phyloP scores from a whole-genome alignment of 2,888 invertebrate genomes.

The Glyphotaelius pellucidus region DNA sequence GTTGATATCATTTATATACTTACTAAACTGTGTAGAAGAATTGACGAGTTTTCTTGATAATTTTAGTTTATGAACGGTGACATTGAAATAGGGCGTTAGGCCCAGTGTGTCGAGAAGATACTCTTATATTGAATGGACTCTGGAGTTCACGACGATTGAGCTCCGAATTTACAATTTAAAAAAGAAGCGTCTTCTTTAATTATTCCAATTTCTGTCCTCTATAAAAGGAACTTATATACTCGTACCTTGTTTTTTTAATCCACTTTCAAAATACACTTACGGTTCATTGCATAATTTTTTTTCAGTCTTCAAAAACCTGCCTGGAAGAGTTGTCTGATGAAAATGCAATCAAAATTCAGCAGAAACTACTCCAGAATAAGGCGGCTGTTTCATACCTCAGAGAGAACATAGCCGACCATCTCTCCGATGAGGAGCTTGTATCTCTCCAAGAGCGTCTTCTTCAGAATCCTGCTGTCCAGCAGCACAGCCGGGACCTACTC shows the following conservation, averaged over 20 bases:
- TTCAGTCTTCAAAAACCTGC: constrained; percentile 18
- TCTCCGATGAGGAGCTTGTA: background rate
- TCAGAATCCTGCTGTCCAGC: background rate
- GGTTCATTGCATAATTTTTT: background rate
- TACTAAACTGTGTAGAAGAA: too few species aligned
- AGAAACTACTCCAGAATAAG: constrained; percentile 3
- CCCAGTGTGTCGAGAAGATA: too few species aligned
- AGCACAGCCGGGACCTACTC: background rate
- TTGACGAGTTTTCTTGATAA: too few species aligned
- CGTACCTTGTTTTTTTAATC: background rate
- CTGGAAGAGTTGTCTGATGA: constrained; percentile 29
- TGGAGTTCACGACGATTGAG: too few species aligned
- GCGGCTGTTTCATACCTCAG: background rate
- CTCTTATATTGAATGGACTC: too few species aligned
- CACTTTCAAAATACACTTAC: background rate
- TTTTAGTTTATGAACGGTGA: too few species aligned
- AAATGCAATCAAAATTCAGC: background rate
- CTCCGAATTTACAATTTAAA: too few species aligned
- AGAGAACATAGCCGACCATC: background rate
- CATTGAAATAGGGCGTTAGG: too few species aligned
- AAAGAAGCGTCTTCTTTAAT: background rate
- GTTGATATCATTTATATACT: too few species aligned
- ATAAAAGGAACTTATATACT: background rate
- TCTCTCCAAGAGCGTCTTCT: background rate
- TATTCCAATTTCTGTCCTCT: background rate